Conservation (phyloP, 1,140 invertebrate species). For the Drosophila neocordata region DNA sequence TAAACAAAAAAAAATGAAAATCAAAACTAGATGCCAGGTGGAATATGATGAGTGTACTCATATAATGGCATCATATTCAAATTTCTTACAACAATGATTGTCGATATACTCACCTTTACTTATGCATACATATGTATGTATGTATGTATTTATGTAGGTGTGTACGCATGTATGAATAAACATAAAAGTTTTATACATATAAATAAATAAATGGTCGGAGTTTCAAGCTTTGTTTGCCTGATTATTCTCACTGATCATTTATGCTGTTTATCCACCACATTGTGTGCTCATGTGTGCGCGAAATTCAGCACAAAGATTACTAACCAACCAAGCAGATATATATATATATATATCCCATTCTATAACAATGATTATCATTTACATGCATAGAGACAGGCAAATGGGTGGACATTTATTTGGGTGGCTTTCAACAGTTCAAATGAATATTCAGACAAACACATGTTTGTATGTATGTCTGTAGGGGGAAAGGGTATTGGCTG, state of each 20-base stretch:
- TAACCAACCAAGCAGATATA: not conserved
- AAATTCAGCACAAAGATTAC: constrained; percentile 36
- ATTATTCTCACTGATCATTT: constrained; percentile 32
- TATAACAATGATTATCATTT: constrained; percentile 33
- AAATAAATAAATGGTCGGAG: no score
- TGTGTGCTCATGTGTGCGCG: constrained; percentile 49
- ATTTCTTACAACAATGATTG: constrained; percentile 17
- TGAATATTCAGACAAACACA: constrained; percentile 51
- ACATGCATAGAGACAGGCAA: not conserved
- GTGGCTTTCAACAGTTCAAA: not conserved
- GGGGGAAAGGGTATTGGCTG: no score
- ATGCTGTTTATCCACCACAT: constrained; percentile 15
- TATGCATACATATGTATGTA: constrained; percentile 13
- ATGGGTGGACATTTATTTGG: constrained; percentile 2
- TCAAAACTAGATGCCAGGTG: constrained; percentile 43
- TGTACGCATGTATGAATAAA: not conserved
- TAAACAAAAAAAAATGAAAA: constrained; percentile 36
- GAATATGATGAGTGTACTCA: constrained; percentile 34
- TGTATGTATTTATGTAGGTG: constrained; percentile 1
- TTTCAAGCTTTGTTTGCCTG: no score
- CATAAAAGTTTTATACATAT: not conserved
- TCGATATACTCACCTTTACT: not conserved
- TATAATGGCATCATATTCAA: constrained; percentile 26
- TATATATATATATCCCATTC: not conserved
- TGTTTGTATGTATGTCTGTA: no score